Evolutionary conservation across 64 coral and sea anemone genomes (phyloP), one percentile per base, ranked within the genome.

Genomic region (Pocillopora verrucosa): DNA sequence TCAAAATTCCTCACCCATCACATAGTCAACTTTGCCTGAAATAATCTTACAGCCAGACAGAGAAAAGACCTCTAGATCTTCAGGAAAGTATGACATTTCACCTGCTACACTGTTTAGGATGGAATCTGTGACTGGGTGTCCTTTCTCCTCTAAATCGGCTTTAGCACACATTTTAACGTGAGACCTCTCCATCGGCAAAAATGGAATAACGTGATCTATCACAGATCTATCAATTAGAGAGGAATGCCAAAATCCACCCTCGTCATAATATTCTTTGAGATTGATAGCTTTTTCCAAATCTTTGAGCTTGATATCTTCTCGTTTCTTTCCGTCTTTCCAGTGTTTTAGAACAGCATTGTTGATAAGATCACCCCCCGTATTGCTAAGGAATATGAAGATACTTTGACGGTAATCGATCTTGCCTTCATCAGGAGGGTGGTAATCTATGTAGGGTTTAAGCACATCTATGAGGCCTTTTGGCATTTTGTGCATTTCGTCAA

Each of bases 401-500:
- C 89, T 81, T 60, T 90, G 92, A 12, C 96, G 89, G 61, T 82
- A 98, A 26, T 98, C 62, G 0, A 98, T 83, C 16, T 91, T 90
- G 10, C 60, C 90, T 17, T 90, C 88, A 12, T 94, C 77, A 9
- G 19, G 80, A 6, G 41, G 41, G 24, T 98, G 79, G 64, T 98
- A 79, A 24, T 92, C 90, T 20, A 98, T 61, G 25, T 87, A 98
- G 2, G 96, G 96, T 59, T 94, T 94, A 11, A 98, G 74, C 16
- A 92, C 87, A 65, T 94, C 90, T 34, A 94, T 65, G 16, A 98
- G 87, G 9, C 90, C 96, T 65, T 60, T 61, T 0, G 85, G 92
- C 83, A 98, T 94, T 61, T 98, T 98, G 38, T 98, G 92, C 90
- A 98, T 89, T 88, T 98, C 96, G 30, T 98, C 96, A 72, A 98